Base-by-base conservation (phyloP, 2,797 vertebrate genomes). In the Enteromius afrohamiltoni region DNA sequence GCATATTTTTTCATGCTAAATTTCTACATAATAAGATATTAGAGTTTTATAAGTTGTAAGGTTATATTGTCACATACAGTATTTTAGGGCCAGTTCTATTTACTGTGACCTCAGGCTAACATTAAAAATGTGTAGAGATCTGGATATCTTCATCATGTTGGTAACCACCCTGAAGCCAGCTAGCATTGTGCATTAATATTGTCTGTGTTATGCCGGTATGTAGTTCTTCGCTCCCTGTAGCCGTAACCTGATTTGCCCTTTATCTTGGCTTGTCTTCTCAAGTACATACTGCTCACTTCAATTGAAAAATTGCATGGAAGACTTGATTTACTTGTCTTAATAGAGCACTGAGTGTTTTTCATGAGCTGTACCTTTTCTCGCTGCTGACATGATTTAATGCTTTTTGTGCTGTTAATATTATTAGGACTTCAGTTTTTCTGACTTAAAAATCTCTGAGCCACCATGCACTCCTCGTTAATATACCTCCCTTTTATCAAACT, bases 271-370 rank as follows among this genome's bases (percentile, higher is more conserved):
- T 65, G 69, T 11, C 84, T 89, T 91, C 87, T 90, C 76, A 86
- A 88, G 93, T 90, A 94, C 92, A 93, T 85, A 55, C 82, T 92
- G 93, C 94, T 93, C 93, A 91, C 81, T 88, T 51, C 37, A 76
- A 55, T 0, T 76, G 71, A 76, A 67, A 76, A 21, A 60, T 89
- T 88, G 80, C 79, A 31, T 90, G 80, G 89, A 91, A 89, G 90
- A 87, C 84, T 53, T n/a, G 74, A 76, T 55, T 82, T 82, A 68
- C 34, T 77, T 67, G 10, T 13, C 47, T 76, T 65, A 40, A 76
- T 55, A 53, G 58, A 76, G 49, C 13, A 68, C 49, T 58, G 47
- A 42, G 34, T 77, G 13, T 67, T 82, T 53, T 76, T 51, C 4
- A 65, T 49, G 29, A 47, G 31, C 21, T 49, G 42, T 37, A 4